Percentiles rank a stretch among this genome's conserved stretches.
Conservation (phyloP, 1,140 invertebrate species). For the Popillia japonica region DNA sequence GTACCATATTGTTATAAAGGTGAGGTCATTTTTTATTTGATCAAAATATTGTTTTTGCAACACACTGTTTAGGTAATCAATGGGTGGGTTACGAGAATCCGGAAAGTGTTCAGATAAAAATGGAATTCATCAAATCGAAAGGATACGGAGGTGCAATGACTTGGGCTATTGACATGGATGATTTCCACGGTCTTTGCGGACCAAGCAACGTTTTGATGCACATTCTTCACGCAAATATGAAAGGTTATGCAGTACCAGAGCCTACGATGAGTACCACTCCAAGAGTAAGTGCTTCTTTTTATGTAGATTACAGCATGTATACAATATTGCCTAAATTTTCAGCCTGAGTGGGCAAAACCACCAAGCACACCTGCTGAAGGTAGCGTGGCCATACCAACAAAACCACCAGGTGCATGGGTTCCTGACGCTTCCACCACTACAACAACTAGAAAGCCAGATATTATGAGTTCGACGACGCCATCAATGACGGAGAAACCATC, state of each 20-base stretch:
- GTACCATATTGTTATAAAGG: conserved; percentile 87
- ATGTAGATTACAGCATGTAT: background rate
- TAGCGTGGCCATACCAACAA: conserved; percentile 49
- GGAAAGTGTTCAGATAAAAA: conserved; percentile 83
- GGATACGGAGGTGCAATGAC: conserved; percentile 88
- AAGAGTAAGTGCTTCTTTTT: conserved; percentile 62
- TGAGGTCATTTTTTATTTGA: no score
- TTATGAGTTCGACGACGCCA: conserved; percentile 47
- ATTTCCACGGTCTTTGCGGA: conserved; percentile 81
- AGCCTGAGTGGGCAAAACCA: conserved; percentile 77
- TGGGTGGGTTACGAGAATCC: conserved; percentile 93
- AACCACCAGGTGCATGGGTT: conserved; percentile 50
- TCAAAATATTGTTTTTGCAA: no score
- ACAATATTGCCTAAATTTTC: conserved; percentile 42
- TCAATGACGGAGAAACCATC: conserved; percentile 42
- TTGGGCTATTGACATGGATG: conserved; percentile 91
- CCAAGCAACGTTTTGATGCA: conserved; percentile 75
- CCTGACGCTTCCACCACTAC: conserved; percentile 56
- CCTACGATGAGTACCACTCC: conserved; percentile 73
- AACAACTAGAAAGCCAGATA: conserved; percentile 52
- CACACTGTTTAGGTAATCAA: conserved; percentile 62
- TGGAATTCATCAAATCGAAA: conserved; percentile 83
- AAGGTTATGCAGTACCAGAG: conserved; percentile 76
- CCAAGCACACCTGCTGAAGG: conserved; percentile 67
- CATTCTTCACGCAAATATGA: conserved; percentile 77